phyloP scores from a whole-genome alignment of 2,888 invertebrate genomes.

The Dicyrtoma fusca region DNA sequence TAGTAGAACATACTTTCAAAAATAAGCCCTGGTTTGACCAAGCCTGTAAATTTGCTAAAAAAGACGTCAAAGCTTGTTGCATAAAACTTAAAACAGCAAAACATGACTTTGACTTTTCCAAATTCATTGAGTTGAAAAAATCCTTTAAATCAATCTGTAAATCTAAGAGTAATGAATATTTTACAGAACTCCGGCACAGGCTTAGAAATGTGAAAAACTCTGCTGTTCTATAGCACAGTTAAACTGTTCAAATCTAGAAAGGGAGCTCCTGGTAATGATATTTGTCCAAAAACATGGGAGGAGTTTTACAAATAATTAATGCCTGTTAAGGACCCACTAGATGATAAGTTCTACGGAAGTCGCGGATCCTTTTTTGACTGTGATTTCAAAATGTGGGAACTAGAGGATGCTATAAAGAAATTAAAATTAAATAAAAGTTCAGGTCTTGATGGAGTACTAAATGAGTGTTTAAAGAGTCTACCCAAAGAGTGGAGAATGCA shows the following conservation, averaged over 20 bases:
- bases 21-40: no score
- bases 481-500: conserved; percentile 39
- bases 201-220: background rate
- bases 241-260: background rate
- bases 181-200: background rate
- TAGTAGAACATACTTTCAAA: no score
- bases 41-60: no score
- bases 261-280: background rate
- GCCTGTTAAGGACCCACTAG: no score
- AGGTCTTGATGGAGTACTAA: conserved; percentile 38
- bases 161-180: background rate
- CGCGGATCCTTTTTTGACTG: background rate
- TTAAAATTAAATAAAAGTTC: conserved; percentile 35
- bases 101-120: no score
- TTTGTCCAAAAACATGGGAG: background rate
- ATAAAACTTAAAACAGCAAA: no score
- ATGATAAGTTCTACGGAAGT: background rate
- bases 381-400: conserved; percentile 31
- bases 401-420: conserved; percentile 24
- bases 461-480: no score
- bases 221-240: background rate
- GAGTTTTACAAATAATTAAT: background rate
- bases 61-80: no score
- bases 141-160: background rate
- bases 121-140: no score